Evolutionary conservation across 2,113 vertebrate species (phyloP), one percentile per base, ranked within the genome.

Genomic region (Hypocryptadius cinnamomeus): DNA sequence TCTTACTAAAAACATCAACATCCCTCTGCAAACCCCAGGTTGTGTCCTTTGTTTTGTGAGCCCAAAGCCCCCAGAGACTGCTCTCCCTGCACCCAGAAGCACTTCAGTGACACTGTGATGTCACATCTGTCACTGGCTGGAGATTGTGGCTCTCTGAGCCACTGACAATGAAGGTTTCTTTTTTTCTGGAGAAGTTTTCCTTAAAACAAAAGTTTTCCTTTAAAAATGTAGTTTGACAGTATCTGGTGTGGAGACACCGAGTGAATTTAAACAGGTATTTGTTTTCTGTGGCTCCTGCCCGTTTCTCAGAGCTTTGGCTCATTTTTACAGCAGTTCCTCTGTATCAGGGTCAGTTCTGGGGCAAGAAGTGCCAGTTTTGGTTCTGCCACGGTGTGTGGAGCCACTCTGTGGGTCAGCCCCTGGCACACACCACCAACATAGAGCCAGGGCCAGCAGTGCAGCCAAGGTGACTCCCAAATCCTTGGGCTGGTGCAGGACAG

Each of bases 101-200:
- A 0, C 39, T 48, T 16, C 42, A 37, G 11, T 53, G 74, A 4
- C 23, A 33, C 19, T 2, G 0, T 9, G 42, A 1, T 39, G 13
- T 22, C 68, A 10, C 27, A 0, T 20, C 51, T 35, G 37, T 65
- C 47, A 9, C 53, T 5, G 0, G 6, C 2, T 37, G 15, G 44
- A 19, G 42, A 14, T 33, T 24, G 56, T 19, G 16, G 42, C 59
- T 56, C 54, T 37, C 80, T 39, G 4, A 39, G 8, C 72, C 9
- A 1, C 93, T 37, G 4, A 7, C 37, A 11, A n/a, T 1, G 42
- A 10, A 56, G 31, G 19, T 18, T 50, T 33, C 21, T 64, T 53
- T 65, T 65, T 54, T 59, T 30, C 61, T 56, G 6, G 16, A 72
- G 42, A 50, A 65, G 33, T 42, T 83, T 56, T 63, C 42, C 48